Evolutionary conservation across 2,888 invertebrate genomes (phyloP).

Genomic region (Himalopsyche anomala): DNA sequence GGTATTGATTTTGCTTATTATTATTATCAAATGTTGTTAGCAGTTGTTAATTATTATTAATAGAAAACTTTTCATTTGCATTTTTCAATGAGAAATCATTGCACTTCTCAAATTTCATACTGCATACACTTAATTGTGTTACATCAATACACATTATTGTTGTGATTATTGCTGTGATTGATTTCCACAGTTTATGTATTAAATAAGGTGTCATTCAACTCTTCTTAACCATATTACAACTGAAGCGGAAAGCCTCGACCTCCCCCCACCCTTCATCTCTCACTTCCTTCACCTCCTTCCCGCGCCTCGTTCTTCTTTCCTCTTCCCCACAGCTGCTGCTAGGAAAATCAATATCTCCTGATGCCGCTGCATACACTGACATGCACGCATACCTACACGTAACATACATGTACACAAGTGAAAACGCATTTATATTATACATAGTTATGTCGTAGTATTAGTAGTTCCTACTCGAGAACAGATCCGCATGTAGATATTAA

Average conservation of each 20-base stretch:
- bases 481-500: not conserved
- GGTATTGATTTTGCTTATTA: too few relatives aligned
- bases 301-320: slow-evolving; percentile 34
- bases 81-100: too few relatives aligned
- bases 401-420: slow-evolving; percentile 24
- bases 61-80: too few relatives aligned
- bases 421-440: slow-evolving; percentile 35
- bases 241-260: slow-evolving; percentile 34
- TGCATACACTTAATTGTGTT: too few relatives aligned
- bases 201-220: not conserved
- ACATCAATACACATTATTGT: too few relatives aligned
- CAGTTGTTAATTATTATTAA: too few relatives aligned
- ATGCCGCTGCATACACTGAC: slow-evolving; percentile 61
- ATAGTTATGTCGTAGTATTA: not conserved
- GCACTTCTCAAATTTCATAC: too few relatives aligned
- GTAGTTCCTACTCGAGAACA: not conserved
- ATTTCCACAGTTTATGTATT: too few relatives aligned
- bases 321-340: slow-evolving; percentile 26
- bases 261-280: slow-evolving; percentile 29
- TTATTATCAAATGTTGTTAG: too few relatives aligned
- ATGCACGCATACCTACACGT: slow-evolving; percentile 39
- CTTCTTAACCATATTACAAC: not conserved
- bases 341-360: slow-evolving; percentile 64
- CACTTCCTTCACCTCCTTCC: slow-evolving; percentile 43
- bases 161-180: too few relatives aligned